Conservation (phyloP, 2,113 vertebrate species). For the Dipodomys ordii region DNA sequence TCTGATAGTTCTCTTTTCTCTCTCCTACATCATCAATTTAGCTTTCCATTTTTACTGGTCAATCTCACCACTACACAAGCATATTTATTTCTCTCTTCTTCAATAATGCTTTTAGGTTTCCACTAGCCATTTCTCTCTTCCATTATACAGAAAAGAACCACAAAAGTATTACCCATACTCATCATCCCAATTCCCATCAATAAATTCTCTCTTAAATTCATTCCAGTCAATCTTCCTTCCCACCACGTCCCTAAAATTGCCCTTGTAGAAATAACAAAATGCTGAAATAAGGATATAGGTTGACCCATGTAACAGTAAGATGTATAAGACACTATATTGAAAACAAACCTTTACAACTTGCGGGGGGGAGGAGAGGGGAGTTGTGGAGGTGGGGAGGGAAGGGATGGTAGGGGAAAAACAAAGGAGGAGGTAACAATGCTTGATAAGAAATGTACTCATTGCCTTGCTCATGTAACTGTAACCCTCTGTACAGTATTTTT, state of each 20-base stretch:
- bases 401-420: too few species aligned
- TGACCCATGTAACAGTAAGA: too few species aligned
- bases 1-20: neutral
- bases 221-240: neutral
- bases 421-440: too few species aligned
- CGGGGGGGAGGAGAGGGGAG: too few species aligned
- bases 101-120: slow-evolving; percentile 22
- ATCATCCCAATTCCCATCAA: neutral
- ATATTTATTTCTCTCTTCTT: slow-evolving; percentile 21
- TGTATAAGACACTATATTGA: too few species aligned
- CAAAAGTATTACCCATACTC: neutral
- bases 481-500: too few species aligned
- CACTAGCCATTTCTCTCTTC: neutral
- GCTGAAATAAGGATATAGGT: too few species aligned
- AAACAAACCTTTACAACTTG: too few species aligned
- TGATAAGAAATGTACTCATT: too few species aligned
- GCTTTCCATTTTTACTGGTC: neutral
- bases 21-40: neutral
- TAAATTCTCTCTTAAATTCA: slow-evolving; percentile 10
- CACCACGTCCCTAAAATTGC: slow-evolving; percentile 8
- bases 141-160: neutral
- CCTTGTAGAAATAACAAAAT: too few species aligned
- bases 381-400: too few species aligned
- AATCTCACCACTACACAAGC: neutral
- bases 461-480: too few species aligned